A percentile compares a stretch with the other conserved stretches of the same genome.
Evolutionary conservation across 2,797 vertebrate genomes (phyloP).

Genomic region (Ctenopoma multispine): DNA sequence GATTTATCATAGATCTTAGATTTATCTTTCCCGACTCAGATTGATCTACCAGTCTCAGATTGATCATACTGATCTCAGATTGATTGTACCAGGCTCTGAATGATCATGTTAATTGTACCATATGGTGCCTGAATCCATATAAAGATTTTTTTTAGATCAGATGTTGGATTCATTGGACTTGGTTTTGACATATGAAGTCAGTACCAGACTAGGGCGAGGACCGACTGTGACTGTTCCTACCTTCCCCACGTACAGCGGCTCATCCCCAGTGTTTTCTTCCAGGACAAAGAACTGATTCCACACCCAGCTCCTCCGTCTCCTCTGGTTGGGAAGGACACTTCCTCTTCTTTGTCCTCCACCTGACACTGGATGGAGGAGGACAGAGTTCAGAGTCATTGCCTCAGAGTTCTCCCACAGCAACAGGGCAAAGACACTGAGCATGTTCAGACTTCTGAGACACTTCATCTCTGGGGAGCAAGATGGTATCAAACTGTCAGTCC

Average conservation of each 20-base stretch:
- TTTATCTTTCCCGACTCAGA: no score
- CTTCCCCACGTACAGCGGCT: conserved; percentile 95
- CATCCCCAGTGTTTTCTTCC: conserved; percentile 93
- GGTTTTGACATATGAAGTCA: no score
- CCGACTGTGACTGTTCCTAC: conserved; percentile 73
- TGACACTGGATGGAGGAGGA: not conserved
- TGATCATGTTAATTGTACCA: no score
- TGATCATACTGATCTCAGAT: no score
- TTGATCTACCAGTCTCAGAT: no score
- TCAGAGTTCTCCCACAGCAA: conserved; percentile 12
- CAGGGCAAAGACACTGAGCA: conserved; percentile 9
- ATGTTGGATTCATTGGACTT: no score
- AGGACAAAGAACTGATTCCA: conserved; percentile 98
- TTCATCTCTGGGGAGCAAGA: conserved; percentile 23
- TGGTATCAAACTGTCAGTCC: not conserved
- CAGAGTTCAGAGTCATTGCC: conserved; percentile 20
- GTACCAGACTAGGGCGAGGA: no score
- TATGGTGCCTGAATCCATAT: no score
- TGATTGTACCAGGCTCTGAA: no score
- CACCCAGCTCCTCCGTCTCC: conserved; percentile 92
- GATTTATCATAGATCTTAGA: no score
- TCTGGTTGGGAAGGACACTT: conserved; percentile 68
- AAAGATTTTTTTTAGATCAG: no score
- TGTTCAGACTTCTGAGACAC: not conserved
- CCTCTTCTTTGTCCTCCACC: not conserved